A percentile compares a stretch with the other conserved stretches of the same genome.
These are phyloP conservation scores for Falco berigora DNA, from an alignment of 2,797 vertebrate species.

Conservation along the genomic window DNA sequence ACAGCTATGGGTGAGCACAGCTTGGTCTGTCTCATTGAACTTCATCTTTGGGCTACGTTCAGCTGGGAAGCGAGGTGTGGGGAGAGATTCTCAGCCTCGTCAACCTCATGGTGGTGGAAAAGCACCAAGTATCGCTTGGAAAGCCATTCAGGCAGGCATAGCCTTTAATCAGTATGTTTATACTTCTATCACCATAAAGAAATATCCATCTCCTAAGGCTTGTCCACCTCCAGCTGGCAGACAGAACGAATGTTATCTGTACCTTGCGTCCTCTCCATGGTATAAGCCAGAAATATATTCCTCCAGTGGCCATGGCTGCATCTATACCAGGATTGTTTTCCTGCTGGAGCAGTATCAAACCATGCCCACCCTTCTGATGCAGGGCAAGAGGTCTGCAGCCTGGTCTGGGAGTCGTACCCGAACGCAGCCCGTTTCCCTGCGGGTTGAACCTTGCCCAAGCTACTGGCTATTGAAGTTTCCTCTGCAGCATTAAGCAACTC, in stretches of 20 bases:
- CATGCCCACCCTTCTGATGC: not conserved
- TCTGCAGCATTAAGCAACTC: not conserved
- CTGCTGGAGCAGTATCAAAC: not conserved
- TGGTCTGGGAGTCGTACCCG: not conserved
- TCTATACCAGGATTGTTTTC: not conserved
- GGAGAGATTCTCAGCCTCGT: not conserved
- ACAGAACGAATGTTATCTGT: not conserved
- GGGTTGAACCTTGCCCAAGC: not conserved
- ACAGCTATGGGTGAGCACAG: not conserved
- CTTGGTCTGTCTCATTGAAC: not conserved
- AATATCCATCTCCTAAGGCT: not conserved
- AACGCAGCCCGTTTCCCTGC: not conserved
- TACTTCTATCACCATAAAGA: not conserved
- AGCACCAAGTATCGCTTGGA: not conserved
- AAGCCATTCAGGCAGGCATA: not conserved
- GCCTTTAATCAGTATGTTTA: not conserved
- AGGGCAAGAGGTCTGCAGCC: not conserved
- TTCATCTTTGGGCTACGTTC: not conserved
- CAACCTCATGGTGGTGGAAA: not conserved
- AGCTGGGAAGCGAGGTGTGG: not conserved
- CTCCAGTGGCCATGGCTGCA: not conserved
- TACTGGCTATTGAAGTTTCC: not conserved
- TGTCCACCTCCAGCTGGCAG: not conserved
- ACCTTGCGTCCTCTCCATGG: accelerated
- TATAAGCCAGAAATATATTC: not conserved